Evolutionary conservation across 2,113 vertebrate species (phyloP).

Genomic region (Xenopus laevis): DNA sequence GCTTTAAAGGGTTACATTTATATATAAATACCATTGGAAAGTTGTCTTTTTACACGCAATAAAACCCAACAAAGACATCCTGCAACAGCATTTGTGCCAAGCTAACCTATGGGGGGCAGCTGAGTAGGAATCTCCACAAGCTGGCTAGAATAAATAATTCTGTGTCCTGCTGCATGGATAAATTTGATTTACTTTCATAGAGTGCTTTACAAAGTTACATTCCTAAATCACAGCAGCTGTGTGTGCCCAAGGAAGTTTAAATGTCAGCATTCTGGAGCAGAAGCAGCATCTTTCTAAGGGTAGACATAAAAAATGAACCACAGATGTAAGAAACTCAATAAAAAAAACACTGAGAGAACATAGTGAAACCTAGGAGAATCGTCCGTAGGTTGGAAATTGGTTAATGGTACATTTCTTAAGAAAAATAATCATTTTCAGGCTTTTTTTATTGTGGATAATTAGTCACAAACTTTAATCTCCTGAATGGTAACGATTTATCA

Average conservation of each 20-base stretch:
- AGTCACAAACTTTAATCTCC: no score
- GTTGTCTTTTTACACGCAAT: no score
- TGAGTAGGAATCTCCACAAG: neutral
- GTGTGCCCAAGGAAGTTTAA: conserved; percentile 28
- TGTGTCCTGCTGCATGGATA: conserved; percentile 12
- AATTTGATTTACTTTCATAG: conserved; percentile 33
- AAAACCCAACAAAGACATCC: no score
- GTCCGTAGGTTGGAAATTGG: no score
- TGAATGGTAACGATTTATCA: no score
- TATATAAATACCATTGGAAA: no score
- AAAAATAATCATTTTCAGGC: neutral
- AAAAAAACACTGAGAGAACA: conserved; percentile 11
- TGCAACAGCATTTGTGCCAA: no score
- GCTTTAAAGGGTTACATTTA: no score
- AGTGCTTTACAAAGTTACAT: conserved; percentile 26
- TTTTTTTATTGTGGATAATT: no score
- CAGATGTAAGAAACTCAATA: conserved; percentile 21
- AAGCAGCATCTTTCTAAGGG: conserved; percentile 24
- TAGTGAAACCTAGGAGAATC: neutral
- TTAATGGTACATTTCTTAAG: no score
- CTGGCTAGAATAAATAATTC: conserved; percentile 2
- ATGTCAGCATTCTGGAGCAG: conserved; percentile 35
- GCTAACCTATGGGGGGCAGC: no score
- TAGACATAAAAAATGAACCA: conserved; percentile 24
- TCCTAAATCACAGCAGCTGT: conserved; percentile 38